Evolutionary conservation across 2,797 vertebrate genomes (phyloP).

Genomic region (Notolepis coatsorum): DNA sequence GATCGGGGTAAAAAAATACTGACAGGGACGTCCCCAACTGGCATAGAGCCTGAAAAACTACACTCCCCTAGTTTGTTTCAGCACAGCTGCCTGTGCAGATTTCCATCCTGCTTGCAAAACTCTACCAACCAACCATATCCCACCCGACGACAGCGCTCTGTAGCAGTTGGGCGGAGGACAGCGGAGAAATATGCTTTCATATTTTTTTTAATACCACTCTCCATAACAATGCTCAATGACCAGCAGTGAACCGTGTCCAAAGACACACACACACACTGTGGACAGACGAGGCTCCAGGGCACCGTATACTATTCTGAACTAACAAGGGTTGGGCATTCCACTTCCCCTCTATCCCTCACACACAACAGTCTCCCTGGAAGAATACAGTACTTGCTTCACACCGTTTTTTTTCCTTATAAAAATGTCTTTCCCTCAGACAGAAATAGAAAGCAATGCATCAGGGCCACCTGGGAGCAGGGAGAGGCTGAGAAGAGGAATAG

Average conservation of each 20-base stretch:
- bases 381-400: constrained; percentile 9
- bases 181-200: constrained; percentile 9
- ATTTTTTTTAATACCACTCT: background rate
- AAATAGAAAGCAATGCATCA: constrained; percentile 35
- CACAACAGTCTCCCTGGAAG: constrained; percentile 12
- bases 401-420: constrained; percentile 20
- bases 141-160: constrained; percentile 1
- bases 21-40: too few relatives aligned
- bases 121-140: constrained; percentile 6
- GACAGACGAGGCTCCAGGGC: constrained; percentile 28
- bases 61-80: background rate
- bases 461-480: constrained; percentile 12
- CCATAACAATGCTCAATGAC: constrained; percentile 13
- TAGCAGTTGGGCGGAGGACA: constrained; percentile 15
- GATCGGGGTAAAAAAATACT: too few relatives aligned
- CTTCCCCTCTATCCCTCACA: constrained; percentile 21
- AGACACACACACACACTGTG: constrained; percentile 1
- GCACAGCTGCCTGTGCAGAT: background rate
- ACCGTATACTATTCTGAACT: constrained; percentile 24
- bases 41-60: background rate
- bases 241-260: constrained; percentile 11
- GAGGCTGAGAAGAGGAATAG: constrained; percentile 16
- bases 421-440: constrained; percentile 34
- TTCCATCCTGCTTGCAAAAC: constrained; percentile 2
- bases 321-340: constrained; percentile 30